These are phyloP conservation scores for Chionomys nivalis DNA, from an alignment of 2,113 vertebrate genomes.

Conservation along the genomic window DNA sequence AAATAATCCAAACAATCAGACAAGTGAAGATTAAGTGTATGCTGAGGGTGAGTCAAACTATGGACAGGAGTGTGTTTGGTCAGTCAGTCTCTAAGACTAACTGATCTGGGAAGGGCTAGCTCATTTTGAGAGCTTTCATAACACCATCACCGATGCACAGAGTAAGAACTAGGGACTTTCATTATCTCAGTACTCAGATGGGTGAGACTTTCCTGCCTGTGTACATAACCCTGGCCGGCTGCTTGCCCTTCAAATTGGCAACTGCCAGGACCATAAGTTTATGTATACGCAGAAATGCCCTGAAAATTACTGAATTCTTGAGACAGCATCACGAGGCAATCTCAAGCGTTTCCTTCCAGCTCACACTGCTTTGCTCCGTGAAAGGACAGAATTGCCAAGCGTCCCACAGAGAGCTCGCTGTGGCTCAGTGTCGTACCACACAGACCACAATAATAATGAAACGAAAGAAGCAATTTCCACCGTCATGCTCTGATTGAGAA, in stretches of 20 bases:
- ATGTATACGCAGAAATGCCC: background rate
- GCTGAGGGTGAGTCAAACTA: background rate
- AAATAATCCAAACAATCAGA: background rate
- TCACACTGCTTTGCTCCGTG: background rate
- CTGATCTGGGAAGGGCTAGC: background rate
- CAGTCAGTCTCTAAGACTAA: background rate
- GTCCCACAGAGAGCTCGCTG: background rate
- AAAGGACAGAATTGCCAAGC: background rate
- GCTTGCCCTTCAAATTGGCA: background rate
- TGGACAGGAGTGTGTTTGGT: background rate
- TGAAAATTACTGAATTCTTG: background rate
- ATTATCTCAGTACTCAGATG: background rate
- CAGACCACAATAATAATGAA: background rate
- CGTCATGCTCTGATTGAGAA: constrained; percentile 43
- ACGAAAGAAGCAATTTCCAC: constrained; percentile 42
- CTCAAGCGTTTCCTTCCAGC: background rate
- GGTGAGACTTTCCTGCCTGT: background rate
- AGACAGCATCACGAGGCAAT: background rate
- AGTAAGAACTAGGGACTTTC: background rate
- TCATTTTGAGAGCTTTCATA: background rate
- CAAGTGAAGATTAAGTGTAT: background rate
- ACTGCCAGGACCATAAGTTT: background rate
- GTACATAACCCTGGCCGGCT: accelerated
- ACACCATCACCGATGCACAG: background rate
- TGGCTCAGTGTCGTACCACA: background rate